Conservation (phyloP, 2,113 vertebrate genomes). For the Hassar affinis region DNA sequence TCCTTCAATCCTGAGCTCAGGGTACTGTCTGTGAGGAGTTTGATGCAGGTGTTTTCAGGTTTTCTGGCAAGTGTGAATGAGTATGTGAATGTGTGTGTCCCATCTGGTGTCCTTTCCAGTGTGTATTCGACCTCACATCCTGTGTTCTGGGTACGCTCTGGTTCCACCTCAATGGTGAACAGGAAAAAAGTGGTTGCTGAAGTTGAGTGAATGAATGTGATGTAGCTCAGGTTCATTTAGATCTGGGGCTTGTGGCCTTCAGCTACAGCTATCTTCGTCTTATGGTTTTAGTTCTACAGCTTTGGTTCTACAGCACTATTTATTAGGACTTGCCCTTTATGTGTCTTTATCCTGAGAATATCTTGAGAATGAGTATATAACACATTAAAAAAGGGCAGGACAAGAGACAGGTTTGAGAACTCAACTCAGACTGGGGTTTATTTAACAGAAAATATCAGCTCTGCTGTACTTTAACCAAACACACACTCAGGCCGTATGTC, state of each 20-base stretch:
- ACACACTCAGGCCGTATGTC: no score
- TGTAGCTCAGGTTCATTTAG: neutral
- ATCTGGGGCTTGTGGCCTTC: neutral
- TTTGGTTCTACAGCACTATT: neutral
- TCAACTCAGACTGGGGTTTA: no score
- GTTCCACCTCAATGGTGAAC: neutral
- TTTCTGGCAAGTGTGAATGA: neutral
- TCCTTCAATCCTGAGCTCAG: neutral
- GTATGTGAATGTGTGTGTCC: neutral
- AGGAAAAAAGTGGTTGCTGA: neutral
- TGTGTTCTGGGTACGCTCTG: neutral
- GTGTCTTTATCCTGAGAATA: neutral
- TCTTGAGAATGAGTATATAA: neutral
- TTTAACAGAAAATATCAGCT: no score
- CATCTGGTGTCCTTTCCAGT: neutral
- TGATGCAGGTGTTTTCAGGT: neutral
- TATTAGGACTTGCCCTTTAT: neutral
- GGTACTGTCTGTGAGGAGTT: neutral
- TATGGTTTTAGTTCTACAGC: neutral
- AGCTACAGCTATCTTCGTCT: neutral
- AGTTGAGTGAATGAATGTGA: neutral
- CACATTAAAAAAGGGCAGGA: no score
- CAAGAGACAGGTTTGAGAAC: no score
- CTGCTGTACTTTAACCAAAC: no score
- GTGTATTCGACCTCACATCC: slow-evolving; percentile 7